Percentiles rank a stretch among this genome's conserved stretches.
phyloP scores from a whole-genome alignment of 2,888 invertebrate species.

The Synergus laeviventris region DNA sequence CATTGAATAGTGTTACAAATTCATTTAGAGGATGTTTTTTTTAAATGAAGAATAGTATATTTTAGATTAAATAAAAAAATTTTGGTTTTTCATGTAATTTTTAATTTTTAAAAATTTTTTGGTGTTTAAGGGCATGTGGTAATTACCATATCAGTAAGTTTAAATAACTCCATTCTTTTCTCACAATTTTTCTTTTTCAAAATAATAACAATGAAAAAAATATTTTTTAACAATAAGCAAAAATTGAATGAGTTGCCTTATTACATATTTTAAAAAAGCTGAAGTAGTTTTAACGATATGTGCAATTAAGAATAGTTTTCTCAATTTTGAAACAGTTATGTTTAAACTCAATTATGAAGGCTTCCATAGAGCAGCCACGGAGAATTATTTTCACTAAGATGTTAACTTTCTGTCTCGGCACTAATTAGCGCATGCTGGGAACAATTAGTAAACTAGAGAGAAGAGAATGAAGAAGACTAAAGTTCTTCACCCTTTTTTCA shows the following conservation, averaged over 20 bases:
- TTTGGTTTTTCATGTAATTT: no score
- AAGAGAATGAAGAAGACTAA: conserved; percentile 2
- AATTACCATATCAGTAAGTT: no score
- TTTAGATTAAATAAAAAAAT: no score
- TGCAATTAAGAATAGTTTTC: neutral
- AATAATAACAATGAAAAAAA: neutral
- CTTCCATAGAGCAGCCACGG: neutral
- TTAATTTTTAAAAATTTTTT: no score
- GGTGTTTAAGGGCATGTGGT: no score
- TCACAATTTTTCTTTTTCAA: no score
- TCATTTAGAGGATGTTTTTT: no score
- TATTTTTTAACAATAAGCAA: no score
- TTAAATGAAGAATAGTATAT: no score
- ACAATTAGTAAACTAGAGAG: conserved; percentile 23
- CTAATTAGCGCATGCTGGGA: conserved; percentile 18
- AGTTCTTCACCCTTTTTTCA: neutral
- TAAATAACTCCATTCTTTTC: no score
- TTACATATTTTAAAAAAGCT: neutral
- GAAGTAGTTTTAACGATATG: neutral
- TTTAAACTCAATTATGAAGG: neutral
- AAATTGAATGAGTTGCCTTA: neutral
- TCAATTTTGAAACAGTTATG: conserved; percentile 3
- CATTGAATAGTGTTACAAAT: no score
- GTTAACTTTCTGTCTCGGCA: conserved; percentile 34
- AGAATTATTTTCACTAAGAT: conserved; percentile 25